Conservation (phyloP, 2,888 invertebrate genomes). For the Pollenia labialis region DNA sequence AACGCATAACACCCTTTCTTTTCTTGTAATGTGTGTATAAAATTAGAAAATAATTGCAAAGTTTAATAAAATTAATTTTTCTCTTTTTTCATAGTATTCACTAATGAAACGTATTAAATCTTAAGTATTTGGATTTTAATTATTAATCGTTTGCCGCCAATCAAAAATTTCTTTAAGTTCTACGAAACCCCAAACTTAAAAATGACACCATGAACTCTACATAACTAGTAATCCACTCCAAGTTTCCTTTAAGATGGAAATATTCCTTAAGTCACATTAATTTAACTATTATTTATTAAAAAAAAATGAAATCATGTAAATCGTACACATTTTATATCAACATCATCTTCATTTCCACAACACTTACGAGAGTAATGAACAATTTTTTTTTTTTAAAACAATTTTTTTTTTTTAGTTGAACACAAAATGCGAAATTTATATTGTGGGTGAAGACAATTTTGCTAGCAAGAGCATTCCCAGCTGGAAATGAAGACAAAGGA, state of each 20-base stretch:
- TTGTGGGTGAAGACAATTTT: background rate
- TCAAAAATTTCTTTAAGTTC: too few species aligned
- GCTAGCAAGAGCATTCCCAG: background rate
- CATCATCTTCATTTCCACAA: background rate
- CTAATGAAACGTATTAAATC: too few species aligned
- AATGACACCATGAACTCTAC: too few species aligned
- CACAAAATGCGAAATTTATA: background rate
- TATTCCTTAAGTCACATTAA: background rate
- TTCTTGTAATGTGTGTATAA: too few species aligned
- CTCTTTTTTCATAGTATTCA: too few species aligned
- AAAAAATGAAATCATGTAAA: background rate
- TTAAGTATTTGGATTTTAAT: too few species aligned
- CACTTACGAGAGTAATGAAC: background rate
- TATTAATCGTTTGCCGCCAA: too few species aligned
- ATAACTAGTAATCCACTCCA: too few species aligned
- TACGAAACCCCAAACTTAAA: too few species aligned
- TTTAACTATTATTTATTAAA: constrained; percentile 1
- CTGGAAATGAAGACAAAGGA: background rate
- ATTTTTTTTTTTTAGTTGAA: background rate
- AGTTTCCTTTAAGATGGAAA: background rate
- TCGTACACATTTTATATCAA: background rate
- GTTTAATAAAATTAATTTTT: too few species aligned
- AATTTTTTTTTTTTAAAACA: background rate
- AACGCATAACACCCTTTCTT: too few species aligned
- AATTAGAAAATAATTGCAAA: too few species aligned